A percentile compares a stretch with the other conserved stretches of the same genome.
Evolutionary conservation across 2,113 vertebrate genomes (phyloP).

Genomic region (Saguinus imperator): DNA sequence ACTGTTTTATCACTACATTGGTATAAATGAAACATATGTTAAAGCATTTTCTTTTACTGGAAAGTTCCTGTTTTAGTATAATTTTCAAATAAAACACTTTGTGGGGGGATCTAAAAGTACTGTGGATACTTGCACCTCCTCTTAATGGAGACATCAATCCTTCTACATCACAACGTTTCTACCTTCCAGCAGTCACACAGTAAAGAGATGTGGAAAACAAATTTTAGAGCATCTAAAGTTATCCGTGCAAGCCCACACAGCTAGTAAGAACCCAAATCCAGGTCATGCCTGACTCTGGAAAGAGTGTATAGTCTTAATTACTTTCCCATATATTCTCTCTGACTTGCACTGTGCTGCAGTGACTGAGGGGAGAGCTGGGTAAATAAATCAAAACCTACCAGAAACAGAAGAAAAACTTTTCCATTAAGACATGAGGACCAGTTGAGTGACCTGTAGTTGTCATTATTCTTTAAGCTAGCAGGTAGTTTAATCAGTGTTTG

Average conservation of each 20-base stretch:
- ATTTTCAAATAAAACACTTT: neutral
- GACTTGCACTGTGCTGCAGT: neutral
- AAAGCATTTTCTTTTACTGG: neutral
- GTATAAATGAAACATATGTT: neutral
- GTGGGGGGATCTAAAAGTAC: neutral
- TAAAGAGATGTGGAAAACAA: neutral
- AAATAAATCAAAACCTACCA: neutral
- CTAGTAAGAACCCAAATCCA: neutral
- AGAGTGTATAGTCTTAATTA: neutral
- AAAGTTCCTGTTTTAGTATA: neutral
- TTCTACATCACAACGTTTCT: neutral
- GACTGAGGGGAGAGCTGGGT: neutral
- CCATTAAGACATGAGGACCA: neutral
- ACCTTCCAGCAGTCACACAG: fast-evolving
- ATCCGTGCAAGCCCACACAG: neutral
- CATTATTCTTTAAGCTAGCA: constrained; percentile 2
- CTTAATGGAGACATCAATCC: neutral
- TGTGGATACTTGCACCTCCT: fast-evolving
- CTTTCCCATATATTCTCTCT: neutral
- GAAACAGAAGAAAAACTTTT: constrained; percentile 24
- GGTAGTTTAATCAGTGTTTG: constrained; percentile 49
- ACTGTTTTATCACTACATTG: neutral
- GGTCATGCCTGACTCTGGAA: too few relatives aligned
- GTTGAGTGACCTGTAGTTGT: neutral
- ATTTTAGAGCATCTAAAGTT: neutral